Evolutionary conservation across 37 sponge, comb jelly and placozoan genomes (phyloP), one percentile per base, ranked within the genome.

Genomic region (Beroe forskalii): DNA sequence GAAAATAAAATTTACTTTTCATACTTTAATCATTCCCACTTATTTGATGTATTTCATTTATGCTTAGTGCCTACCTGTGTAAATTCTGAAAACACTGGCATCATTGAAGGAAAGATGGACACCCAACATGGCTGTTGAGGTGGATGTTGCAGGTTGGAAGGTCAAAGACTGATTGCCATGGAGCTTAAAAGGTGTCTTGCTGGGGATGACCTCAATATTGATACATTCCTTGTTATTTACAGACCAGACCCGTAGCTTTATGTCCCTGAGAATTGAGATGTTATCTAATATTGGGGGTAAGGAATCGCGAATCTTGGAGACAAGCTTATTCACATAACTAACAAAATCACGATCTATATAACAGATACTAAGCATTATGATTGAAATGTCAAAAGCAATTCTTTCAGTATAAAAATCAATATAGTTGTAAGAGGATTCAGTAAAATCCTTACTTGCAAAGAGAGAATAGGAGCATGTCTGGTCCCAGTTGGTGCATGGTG

Each of bases 381-480:
- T n/a, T n/a, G n/a, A n/a, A n/a, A n/a, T n/a, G n/a, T n/a, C n/a
- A n/a, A n/a, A n/a, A n/a, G n/a, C n/a, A 55, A 55, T 55, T 17
- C 60, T 55, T 17, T 20, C 9, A 9, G 60, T 20, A 20, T 55
- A 17, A 55, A 55, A 55, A 55, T 17, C 17, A 55, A 55, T n/a
- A n/a, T n/a, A n/a, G n/a, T n/a, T n/a, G n/a, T n/a, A n/a, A n/a
- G n/a, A n/a, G n/a, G n/a, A n/a, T n/a, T n/a, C n/a, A n/a, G n/a
- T n/a, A n/a, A n/a, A n/a, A n/a, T n/a, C n/a, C 25, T 80, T 0
- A 80, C 86, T 43, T 80, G 86, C 55, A 44, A 25, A 80, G 86
- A 4, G 86, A 80, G 55, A 80, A 80, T 30, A 80, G 86, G 55
- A 80, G 55, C 86, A 80, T 80, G 27, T 80, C 86, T 28, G 86